These are phyloP conservation scores for Thomomys bottae DNA, from an alignment of 2,113 vertebrate species.

Conservation along the genomic window DNA sequence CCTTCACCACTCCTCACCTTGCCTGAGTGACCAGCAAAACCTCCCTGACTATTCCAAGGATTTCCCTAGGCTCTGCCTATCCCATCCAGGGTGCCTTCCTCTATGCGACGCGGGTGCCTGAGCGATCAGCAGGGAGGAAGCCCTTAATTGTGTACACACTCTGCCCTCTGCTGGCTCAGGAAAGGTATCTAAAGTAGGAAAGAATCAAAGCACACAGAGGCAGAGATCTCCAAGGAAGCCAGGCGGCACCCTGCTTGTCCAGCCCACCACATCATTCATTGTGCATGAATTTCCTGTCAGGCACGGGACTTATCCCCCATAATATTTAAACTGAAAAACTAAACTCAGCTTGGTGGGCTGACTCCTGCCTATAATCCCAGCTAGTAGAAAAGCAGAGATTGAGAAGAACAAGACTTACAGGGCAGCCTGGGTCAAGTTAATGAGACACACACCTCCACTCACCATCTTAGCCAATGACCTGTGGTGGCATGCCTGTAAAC, in stretches of 20 bases:
- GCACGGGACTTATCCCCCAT: neutral
- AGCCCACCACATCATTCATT: neutral
- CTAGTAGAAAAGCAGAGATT: no score
- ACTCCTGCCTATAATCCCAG: no score
- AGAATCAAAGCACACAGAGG: no score
- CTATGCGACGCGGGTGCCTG: neutral
- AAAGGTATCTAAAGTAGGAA: neutral
- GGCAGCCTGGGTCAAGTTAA: no score
- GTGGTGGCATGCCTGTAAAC: no score
- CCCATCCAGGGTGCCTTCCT: neutral
- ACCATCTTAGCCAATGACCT: no score
- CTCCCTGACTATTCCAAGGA: neutral
- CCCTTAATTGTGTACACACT: neutral
- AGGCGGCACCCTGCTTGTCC: no score
- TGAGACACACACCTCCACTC: neutral
- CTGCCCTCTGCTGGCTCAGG: slow-evolving; percentile 37
- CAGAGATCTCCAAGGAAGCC: no score
- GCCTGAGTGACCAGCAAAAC: neutral
- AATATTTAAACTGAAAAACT: neutral
- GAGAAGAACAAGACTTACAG: no score
- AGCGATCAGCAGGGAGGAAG: neutral
- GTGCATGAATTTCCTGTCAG: no score
- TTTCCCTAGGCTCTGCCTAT: neutral
- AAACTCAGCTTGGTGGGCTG: no score
- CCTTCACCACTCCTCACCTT: neutral